Conservation (phyloP, 1,140 invertebrate species). For the Bombus turneri region DNA sequence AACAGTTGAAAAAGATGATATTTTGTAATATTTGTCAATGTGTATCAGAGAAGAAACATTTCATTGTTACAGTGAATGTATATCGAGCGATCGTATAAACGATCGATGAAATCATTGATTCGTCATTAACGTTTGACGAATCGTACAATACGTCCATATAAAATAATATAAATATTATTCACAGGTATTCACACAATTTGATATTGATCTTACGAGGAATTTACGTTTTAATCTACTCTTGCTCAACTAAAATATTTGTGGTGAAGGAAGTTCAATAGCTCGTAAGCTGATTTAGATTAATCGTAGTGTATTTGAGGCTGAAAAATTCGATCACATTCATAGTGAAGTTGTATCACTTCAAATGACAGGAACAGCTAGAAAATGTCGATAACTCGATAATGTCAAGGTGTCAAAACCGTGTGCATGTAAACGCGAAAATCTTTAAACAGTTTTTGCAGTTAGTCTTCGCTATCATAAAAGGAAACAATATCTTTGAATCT, state of each 20-base stretch:
- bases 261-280: neutral
- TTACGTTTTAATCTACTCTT: neutral
- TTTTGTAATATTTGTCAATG: neutral
- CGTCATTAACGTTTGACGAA: neutral
- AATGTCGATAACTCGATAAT: neutral
- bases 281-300: neutral
- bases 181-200: no score
- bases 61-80: neutral
- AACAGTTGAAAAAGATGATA: neutral
- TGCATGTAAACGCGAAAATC: no score
- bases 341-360: neutral
- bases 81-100: neutral
- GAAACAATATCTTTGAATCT: neutral
- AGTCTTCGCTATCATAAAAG: neutral
- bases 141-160: no score
- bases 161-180: neutral
- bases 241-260: neutral
- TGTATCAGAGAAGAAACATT: neutral
- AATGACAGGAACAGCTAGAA: neutral
- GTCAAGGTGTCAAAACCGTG: neutral
- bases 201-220: neutral
- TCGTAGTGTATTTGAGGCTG: neutral
- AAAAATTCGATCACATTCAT: neutral
- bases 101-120: slow-evolving; percentile 19
- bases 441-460: neutral